Percentiles rank a stretch among this genome's conserved stretches.
Evolutionary conservation across 2,113 vertebrate genomes (phyloP).

Genomic region (Gasterosteus nipponicus): DNA sequence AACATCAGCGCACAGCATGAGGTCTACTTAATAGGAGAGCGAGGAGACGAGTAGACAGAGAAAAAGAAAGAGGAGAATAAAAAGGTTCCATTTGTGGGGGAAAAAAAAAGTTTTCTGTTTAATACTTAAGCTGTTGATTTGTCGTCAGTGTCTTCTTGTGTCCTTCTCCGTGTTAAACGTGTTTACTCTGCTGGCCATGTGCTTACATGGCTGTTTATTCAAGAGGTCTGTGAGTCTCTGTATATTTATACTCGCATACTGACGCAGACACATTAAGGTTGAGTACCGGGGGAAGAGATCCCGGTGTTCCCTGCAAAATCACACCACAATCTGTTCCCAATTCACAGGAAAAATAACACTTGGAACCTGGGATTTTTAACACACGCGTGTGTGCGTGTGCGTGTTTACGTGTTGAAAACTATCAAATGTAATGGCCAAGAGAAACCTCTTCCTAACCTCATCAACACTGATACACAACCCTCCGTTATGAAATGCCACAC

Average conservation of each 20-base stretch:
- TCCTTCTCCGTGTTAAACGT: not conserved
- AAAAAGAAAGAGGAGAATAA: not conserved
- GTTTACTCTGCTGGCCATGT: not conserved
- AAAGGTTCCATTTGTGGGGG: not conserved
- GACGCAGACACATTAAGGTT: not conserved
- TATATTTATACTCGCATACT: not conserved
- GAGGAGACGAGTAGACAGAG: not conserved
- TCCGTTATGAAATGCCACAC: not conserved
- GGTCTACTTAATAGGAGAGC: not conserved
- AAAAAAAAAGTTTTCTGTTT: not conserved
- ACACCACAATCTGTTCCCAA: not conserved
- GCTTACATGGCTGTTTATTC: not conserved
- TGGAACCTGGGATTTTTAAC: not conserved
- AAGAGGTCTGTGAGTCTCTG: not conserved
- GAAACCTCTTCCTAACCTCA: not conserved
- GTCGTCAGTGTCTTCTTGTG: not conserved
- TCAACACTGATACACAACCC: not conserved
- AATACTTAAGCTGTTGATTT: not conserved
- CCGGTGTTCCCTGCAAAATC: not conserved
- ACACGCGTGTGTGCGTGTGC: not conserved
- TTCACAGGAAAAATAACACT: not conserved
- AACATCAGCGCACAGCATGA: constrained; percentile 10
- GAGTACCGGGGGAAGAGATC: not conserved
- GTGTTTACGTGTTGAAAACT: not conserved
- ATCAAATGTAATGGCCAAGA: not conserved